These are phyloP conservation scores for Distichodus sexfasciatus DNA, from an alignment of 2,797 vertebrate genomes.

Conservation along the genomic window DNA sequence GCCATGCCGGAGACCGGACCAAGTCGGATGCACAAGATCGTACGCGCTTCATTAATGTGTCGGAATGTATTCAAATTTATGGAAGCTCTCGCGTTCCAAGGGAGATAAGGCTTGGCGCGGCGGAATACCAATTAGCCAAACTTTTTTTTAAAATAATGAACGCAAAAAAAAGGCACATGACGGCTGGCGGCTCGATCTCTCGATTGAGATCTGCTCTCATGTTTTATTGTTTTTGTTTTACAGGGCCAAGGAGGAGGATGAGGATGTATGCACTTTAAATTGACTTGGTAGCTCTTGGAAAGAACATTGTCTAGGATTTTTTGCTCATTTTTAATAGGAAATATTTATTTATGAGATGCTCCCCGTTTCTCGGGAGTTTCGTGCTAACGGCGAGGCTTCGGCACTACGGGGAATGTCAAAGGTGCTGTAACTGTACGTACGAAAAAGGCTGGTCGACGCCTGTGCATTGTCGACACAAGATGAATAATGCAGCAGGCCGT, in stretches of 20 bases:
- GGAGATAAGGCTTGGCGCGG: conserved; percentile 15
- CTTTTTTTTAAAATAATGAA: conserved; percentile 28
- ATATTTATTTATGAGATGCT: not conserved
- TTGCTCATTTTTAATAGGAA: conserved; percentile 28
- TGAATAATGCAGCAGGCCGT: conserved; percentile 57
- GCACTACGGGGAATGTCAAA: not conserved
- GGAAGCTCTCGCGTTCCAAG: conserved; percentile 18
- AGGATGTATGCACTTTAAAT: conserved; percentile 1
- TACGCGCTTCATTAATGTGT: conserved; percentile 31
- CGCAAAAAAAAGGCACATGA: not conserved
- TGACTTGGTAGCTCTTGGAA: not conserved
- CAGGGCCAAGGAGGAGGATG: too few relatives aligned
- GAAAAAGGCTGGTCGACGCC: conserved; percentile 24
- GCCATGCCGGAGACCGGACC: conserved; percentile 3
- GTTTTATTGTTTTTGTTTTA: too few relatives aligned
- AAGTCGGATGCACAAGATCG: conserved; percentile 22
- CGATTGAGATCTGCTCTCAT: too few relatives aligned
- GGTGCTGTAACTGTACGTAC: conserved; percentile 4
- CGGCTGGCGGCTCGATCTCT: not conserved
- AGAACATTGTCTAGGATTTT: conserved; percentile 31
- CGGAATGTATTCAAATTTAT: conserved; percentile 45
- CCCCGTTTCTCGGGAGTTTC: conserved; percentile 9
- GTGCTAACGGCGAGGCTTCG: not conserved
- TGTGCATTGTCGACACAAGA: conserved; percentile 49
- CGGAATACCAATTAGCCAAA: conserved; percentile 37